These are phyloP conservation scores for Calyptomena viridis DNA, from an alignment of 2,113 vertebrate genomes.

Conservation along the genomic window DNA sequence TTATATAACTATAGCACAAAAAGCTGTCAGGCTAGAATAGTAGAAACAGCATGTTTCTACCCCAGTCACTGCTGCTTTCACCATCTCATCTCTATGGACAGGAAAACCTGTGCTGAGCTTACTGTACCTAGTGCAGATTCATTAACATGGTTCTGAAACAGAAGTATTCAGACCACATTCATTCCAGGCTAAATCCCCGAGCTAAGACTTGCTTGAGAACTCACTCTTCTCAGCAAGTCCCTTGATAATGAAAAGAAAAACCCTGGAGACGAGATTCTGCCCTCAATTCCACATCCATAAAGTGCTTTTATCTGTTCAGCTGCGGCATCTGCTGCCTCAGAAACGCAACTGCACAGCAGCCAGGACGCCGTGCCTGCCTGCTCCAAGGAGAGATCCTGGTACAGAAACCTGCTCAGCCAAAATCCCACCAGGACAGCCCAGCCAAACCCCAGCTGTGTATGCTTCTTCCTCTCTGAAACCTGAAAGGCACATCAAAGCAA, in stretches of 20 bases:
- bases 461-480: background rate
- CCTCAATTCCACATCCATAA: background rate
- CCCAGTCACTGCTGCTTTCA: background rate
- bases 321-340: slow-evolving; percentile 49
- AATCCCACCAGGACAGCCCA: background rate
- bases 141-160: background rate
- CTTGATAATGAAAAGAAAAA: background rate
- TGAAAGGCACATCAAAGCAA: background rate
- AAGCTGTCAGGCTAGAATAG: background rate
- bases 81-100: background rate
- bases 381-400: background rate
- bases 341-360: slow-evolving; percentile 21
- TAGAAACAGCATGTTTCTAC: background rate
- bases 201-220: background rate
- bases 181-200: background rate
- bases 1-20: background rate
- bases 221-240: background rate
- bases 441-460: background rate
- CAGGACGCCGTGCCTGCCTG: accelerated
- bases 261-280: background rate
- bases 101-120: background rate
- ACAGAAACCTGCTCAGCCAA: background rate
- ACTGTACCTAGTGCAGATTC: background rate
- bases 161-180: background rate
- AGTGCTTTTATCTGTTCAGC: background rate